Conservation (phyloP, 1,140 invertebrate genomes). For the Penaeus chinensis region DNA sequence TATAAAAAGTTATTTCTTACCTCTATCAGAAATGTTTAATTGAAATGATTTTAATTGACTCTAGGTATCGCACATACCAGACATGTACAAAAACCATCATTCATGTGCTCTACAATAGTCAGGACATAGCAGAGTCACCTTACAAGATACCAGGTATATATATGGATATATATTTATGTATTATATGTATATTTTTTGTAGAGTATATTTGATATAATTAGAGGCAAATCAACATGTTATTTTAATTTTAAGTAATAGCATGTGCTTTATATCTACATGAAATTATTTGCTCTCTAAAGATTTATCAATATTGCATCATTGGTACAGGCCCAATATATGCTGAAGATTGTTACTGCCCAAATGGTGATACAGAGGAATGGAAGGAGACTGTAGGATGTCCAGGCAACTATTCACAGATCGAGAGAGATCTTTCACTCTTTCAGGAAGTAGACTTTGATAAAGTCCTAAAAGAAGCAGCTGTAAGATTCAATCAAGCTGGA, state of each 20-base stretch:
- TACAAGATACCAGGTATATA: constrained; percentile 75
- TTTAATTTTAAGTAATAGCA: no score
- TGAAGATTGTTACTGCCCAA: constrained; percentile 89
- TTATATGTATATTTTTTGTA: not conserved
- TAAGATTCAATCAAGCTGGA: constrained; percentile 78
- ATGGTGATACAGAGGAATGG: constrained; percentile 76
- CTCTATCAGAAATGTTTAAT: constrained; percentile 68
- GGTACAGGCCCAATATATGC: constrained; percentile 78
- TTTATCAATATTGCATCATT: not conserved
- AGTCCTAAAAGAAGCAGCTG: constrained; percentile 75
- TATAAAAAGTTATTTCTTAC: not conserved
- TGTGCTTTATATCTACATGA: no score
- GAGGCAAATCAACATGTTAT: no score
- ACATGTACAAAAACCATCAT: constrained; percentile 80
- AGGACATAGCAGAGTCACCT: constrained; percentile 77
- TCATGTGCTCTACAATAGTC: constrained; percentile 76
- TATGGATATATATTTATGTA: constrained; percentile 69
- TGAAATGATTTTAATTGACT: constrained; percentile 63
- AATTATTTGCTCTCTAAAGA: no score
- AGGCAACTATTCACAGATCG: constrained; percentile 78
- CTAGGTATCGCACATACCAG: constrained; percentile 70
- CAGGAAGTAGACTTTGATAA: constrained; percentile 78
- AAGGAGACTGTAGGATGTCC: constrained; percentile 78
- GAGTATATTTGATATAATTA: no score
- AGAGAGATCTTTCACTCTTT: constrained; percentile 80